A percentile compares a stretch with the other conserved stretches of the same genome.
Conservation (phyloP, 2,888 invertebrate genomes). For the Lottia gigantea region DNA sequence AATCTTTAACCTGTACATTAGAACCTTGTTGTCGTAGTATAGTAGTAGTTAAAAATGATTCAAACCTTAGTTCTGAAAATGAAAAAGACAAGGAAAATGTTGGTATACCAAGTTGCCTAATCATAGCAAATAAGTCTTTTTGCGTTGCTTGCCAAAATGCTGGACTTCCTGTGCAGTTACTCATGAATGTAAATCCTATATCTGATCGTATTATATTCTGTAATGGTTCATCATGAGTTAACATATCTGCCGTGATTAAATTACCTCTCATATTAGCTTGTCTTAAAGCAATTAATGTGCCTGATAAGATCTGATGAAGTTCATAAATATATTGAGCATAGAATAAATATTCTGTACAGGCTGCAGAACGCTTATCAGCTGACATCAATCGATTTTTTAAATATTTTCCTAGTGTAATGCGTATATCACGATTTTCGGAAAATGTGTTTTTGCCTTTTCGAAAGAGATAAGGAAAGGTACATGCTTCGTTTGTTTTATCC, state of each 20-base stretch:
- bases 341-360: no score
- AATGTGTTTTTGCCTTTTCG: slow-evolving; percentile 20
- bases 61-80: neutral
- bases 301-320: no score
- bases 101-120: no score
- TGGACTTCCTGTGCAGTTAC: slow-evolving; percentile 16
- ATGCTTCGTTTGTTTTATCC: slow-evolving; percentile 22
- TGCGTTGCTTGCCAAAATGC: slow-evolving; percentile 21
- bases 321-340: no score
- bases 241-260: slow-evolving; percentile 10
- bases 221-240: no score
- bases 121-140: slow-evolving; percentile 20
- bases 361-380: slow-evolving; percentile 9
- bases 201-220: neutral
- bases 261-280: no score
- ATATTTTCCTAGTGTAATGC: slow-evolving; percentile 18
- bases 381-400: slow-evolving; percentile 19
- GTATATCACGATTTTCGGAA: slow-evolving; percentile 14
- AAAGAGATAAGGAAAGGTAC: slow-evolving; percentile 26
- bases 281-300: no score
- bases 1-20: no score
- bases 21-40: no score
- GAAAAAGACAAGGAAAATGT: slow-evolving; percentile 16
- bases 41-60: neutral
- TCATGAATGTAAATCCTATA: slow-evolving; percentile 13